phyloP scores from a whole-genome alignment of 1,140 invertebrate genomes.

The Apis mellifera region Amel_HAv3.1 CM009931.2:11387501-11388000 shows the following conservation, averaged over 20 bases:
- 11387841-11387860: constrained; percentile 25
- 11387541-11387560: constrained; percentile 64
- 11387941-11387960: background rate
- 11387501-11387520: constrained; percentile 61
- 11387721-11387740: background rate
- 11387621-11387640: constrained; percentile 46
- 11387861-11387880: constrained; percentile 26
- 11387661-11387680: background rate
- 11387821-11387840: constrained; percentile 30
- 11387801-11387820: constrained; percentile 31
- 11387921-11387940: constrained; percentile 5
- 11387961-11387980: background rate
- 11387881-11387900: background rate
- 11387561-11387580: constrained; percentile 62
- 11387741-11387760: background rate
- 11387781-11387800: constrained; percentile 52
- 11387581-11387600: constrained; percentile 70
- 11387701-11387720: background rate
- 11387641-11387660: constrained; percentile 11
- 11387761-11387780: constrained; percentile 25
- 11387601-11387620: constrained; percentile 65
- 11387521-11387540: constrained; percentile 58
- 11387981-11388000: background rate
- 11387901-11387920: background rate
- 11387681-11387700: background rate